phyloP scores from a whole-genome alignment of 2,797 vertebrate genomes.

The Semaprochilodus insignis region DNA sequence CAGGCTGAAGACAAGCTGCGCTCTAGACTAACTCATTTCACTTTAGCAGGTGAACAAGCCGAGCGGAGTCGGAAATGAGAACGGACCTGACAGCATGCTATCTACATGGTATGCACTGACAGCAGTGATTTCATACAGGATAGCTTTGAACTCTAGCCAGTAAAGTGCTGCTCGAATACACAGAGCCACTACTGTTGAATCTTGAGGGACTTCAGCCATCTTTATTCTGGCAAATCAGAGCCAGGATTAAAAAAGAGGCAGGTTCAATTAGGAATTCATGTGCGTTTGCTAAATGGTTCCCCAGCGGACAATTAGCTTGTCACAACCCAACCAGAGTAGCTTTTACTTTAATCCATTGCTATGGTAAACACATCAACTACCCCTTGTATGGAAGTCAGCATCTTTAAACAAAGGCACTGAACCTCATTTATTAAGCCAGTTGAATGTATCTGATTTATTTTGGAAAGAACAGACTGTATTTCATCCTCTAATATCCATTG shows the following conservation, averaged over 20 bases:
- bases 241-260: not conserved
- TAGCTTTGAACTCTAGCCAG: not conserved
- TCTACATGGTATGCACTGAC: constrained; percentile 5
- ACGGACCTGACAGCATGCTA: constrained; percentile 15
- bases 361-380: not conserved
- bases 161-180: not conserved
- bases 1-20: constrained; percentile 11
- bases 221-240: not conserved
- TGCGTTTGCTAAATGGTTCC: not conserved
- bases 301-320: not conserved
- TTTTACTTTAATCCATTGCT: not conserved
- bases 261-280: not conserved
- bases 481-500: not conserved
- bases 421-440: not conserved
- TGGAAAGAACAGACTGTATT: not conserved
- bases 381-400: not conserved
- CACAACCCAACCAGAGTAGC: not conserved
- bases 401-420: not conserved
- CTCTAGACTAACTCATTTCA: not conserved
- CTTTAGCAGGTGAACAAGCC: constrained; percentile 21
- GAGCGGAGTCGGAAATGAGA: constrained; percentile 12
- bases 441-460: not conserved
- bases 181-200: not conserved
- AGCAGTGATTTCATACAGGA: not conserved
- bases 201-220: not conserved